These are phyloP conservation scores for Berghia stephanieae DNA, from an alignment of 1,140 invertebrate genomes.

Conservation along the genomic window DNA sequence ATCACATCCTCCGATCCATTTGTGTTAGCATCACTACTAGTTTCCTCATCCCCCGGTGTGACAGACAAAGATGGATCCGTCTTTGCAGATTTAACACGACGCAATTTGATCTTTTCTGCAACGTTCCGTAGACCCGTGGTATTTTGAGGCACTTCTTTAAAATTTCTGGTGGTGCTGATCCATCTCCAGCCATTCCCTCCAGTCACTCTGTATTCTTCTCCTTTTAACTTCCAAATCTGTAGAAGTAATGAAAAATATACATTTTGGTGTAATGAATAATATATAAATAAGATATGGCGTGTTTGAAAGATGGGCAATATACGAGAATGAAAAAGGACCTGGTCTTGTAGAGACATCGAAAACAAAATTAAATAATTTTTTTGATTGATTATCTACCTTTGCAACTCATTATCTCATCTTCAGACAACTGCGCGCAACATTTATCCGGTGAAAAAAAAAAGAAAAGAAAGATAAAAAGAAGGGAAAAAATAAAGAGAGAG, in stretches of 20 bases:
- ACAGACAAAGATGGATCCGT: constrained; percentile 17
- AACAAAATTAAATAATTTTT: too few relatives aligned
- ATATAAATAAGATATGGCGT: too few relatives aligned
- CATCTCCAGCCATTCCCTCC: constrained; percentile 96
- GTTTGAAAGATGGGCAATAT: too few relatives aligned
- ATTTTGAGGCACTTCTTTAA: constrained; percentile 48
- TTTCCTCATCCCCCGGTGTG: constrained; percentile 18
- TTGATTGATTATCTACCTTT: too few relatives aligned
- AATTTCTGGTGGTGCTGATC: constrained; percentile 72
- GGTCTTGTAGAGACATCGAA: too few relatives aligned
- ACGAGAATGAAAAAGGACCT: too few relatives aligned
- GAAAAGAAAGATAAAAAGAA: too few relatives aligned
- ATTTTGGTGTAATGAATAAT: neutral
- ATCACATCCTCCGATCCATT: too few relatives aligned
- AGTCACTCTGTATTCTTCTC: constrained; percentile 95
- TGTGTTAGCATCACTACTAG: neutral
- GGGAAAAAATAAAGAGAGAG: too few relatives aligned
- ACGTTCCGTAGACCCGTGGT: constrained; percentile 58
- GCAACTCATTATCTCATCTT: too few relatives aligned
- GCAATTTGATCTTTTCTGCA: constrained; percentile 43
- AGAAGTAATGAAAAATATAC: constrained; percentile 25
- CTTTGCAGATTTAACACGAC: constrained; percentile 44
- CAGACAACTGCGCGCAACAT: too few relatives aligned
- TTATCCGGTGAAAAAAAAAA: too few relatives aligned
- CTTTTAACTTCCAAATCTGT: constrained; percentile 88